Percentiles rank a stretch among this genome's conserved stretches.
Evolutionary conservation across 2,113 vertebrate genomes (phyloP).

Genomic region (Rhinoptilus africanus): DNA sequence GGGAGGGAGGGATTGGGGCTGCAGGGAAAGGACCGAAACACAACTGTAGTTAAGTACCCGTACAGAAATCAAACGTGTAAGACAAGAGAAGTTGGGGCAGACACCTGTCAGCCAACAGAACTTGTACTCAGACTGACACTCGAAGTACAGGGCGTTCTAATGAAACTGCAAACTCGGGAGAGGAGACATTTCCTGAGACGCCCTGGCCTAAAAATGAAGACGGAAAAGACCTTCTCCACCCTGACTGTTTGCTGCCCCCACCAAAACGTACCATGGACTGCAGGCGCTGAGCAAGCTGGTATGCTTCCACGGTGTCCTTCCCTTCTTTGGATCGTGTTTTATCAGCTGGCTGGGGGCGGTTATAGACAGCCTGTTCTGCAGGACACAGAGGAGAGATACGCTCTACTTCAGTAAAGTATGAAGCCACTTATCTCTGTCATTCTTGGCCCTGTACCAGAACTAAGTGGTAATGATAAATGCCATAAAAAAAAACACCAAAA

Average conservation of each 20-base stretch:
- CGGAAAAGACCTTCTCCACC: fast-evolving
- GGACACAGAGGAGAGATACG: neutral
- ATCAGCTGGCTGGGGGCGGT: slow-evolving; percentile 85
- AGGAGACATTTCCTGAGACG: neutral
- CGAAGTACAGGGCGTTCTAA: fast-evolving
- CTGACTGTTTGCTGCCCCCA: neutral
- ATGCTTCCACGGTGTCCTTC: slow-evolving; percentile 84
- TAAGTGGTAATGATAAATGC: neutral
- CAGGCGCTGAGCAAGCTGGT: slow-evolving; percentile 90
- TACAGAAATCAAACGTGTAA: neutral
- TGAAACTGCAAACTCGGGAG: neutral
- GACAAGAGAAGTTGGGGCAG: neutral
- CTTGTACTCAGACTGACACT: neutral
- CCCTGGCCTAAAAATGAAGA: neutral
- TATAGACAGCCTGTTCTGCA: slow-evolving; percentile 93
- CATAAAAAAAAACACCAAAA: neutral
- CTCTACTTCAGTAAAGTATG: neutral
- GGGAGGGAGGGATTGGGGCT: neutral
- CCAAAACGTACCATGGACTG: slow-evolving; percentile 87
- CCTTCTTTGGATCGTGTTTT: slow-evolving; percentile 81
- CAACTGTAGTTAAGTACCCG: neutral
- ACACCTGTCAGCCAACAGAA: neutral
- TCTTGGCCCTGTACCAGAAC: too few relatives aligned
- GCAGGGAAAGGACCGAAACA: neutral
- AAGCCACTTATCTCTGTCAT: too few relatives aligned